Evolutionary conservation across 2,888 invertebrate species (phyloP).

Genomic region (Leptinotarsa haldemani): DNA sequence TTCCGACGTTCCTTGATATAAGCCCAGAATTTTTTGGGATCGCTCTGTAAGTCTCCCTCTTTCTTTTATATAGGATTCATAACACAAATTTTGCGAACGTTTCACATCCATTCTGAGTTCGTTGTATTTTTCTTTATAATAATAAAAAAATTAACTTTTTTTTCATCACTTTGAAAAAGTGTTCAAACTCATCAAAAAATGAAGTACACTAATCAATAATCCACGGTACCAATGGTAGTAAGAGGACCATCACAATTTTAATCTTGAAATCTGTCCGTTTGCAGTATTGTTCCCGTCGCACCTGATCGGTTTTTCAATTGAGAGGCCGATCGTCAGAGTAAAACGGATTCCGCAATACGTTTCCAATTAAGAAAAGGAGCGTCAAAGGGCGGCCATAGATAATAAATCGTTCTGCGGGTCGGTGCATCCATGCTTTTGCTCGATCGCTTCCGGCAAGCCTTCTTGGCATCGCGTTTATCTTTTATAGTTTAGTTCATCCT

Average conservation of each 20-base stretch:
- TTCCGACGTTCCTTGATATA: too few species aligned
- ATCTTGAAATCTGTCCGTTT: not conserved
- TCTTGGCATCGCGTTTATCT: not conserved
- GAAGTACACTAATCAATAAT: too few species aligned
- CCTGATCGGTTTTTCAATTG: slow-evolving; percentile 13
- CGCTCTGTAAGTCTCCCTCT: too few species aligned
- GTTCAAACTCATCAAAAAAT: too few species aligned
- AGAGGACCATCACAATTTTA: not conserved
- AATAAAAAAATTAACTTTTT: too few species aligned
- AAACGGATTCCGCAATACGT: slow-evolving; percentile 42
- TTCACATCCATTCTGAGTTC: too few species aligned
- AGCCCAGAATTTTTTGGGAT: too few species aligned
- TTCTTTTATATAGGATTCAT: too few species aligned
- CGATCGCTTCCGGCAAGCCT: slow-evolving; percentile 14
- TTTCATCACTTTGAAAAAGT: too few species aligned
- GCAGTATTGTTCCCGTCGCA: not conserved
- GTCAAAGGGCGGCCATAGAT: slow-evolving; percentile 49
- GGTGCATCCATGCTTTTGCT: slow-evolving; percentile 30
- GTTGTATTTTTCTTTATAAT: too few species aligned
- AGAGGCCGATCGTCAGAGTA: slow-evolving; percentile 24
- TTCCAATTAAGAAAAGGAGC: slow-evolving; percentile 47
- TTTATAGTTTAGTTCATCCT: not conserved
- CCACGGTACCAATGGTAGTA: too few species aligned
- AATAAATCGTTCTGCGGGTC: slow-evolving; percentile 51
- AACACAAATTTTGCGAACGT: too few species aligned